A percentile compares a stretch with the other conserved stretches of the same genome.
phyloP scores from a whole-genome alignment of 2,888 invertebrate genomes.

The Dynastes tityus region DNA sequence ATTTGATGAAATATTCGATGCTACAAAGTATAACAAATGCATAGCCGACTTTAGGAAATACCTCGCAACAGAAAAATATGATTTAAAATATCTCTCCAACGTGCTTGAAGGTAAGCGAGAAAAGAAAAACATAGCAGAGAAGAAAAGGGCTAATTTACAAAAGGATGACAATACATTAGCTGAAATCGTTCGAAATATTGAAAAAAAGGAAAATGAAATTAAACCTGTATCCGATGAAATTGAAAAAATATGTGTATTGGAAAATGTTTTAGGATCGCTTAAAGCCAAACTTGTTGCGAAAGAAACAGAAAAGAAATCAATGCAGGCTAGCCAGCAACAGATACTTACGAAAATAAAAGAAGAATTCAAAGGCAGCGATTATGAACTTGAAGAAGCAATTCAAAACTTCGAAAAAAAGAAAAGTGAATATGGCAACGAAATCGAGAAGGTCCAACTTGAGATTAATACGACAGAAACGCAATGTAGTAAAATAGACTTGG shows the following conservation, averaged over 20 bases:
- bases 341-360: conserved; percentile 77
- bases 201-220: conserved; percentile 69
- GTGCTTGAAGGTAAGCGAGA: conserved; percentile 73
- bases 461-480: conserved; percentile 64
- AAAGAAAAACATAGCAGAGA: conserved; percentile 76
- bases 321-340: conserved; percentile 73
- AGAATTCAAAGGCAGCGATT: conserved; percentile 77
- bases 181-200: conserved; percentile 72
- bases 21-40: conserved; percentile 92
- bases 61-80: conserved; percentile 75
- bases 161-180: conserved; percentile 77
- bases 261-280: conserved; percentile 65
- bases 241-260: conserved; percentile 66
- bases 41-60: conserved; percentile 82
- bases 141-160: conserved; percentile 75
- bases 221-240: conserved; percentile 69
- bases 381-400: conserved; percentile 77
- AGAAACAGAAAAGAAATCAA: conserved; percentile 73
- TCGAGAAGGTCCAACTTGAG: conserved; percentile 63
- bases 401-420: conserved; percentile 71
- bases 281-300: conserved; percentile 70
- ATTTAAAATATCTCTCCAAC: conserved; percentile 73
- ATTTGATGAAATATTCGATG: conserved; percentile 99
- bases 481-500: conserved; percentile 1
- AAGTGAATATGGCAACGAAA: conserved; percentile 65